These are phyloP conservation scores for Protosalanx chinensis DNA, from an alignment of 2,797 vertebrate species.

Conservation along the genomic window DNA sequence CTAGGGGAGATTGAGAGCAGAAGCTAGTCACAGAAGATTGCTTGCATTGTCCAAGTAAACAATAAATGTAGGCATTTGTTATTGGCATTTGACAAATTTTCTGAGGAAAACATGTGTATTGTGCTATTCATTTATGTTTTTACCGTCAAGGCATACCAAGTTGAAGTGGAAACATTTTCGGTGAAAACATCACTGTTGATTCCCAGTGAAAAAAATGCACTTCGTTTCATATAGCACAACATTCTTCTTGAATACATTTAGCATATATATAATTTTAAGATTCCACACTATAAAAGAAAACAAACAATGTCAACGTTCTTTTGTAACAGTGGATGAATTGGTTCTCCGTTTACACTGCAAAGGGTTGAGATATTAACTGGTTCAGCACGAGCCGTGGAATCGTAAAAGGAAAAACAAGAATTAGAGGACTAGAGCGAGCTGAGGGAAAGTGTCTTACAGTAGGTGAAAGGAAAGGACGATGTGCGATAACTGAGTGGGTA, in stretches of 20 bases:
- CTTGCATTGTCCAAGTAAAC: no score
- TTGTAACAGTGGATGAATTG: background rate
- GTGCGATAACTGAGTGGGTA: constrained; percentile 34
- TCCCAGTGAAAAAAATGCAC: no score
- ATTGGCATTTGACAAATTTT: no score
- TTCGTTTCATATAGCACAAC: no score
- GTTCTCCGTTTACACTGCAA: background rate
- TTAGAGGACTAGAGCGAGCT: constrained; percentile 23
- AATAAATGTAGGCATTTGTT: no score
- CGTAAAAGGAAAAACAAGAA: background rate
- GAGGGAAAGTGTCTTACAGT: constrained; percentile 33
- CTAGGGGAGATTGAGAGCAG: background rate
- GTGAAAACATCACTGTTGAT: no score
- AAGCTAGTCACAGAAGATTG: no score
- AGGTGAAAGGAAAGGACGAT: constrained; percentile 44
- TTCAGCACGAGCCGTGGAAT: constrained; percentile 19
- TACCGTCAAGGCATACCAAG: no score
- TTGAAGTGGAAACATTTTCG: no score
- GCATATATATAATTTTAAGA: background rate
- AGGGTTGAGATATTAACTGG: constrained; percentile 9
- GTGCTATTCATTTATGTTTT: no score
- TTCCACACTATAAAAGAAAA: background rate
- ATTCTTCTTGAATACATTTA: background rate
- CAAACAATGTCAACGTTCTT: background rate
- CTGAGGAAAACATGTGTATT: no score